Conservation (phyloP, 2,113 vertebrate genomes). For the human region GRCh38 chr3:22862001-22862500, state of each 20-base stretch:
- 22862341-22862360: accelerated
- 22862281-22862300: background rate
- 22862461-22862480: background rate
- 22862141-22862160: background rate
- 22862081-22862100: background rate
- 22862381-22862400: background rate
- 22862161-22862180: background rate
- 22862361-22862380: background rate
- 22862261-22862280: background rate
- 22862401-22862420: background rate
- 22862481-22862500: background rate
- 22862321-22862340: background rate
- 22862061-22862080: background rate
- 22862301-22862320: background rate
- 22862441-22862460: background rate
- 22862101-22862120: background rate
- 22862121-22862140: background rate
- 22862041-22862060: background rate
- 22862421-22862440: background rate
- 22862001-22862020: background rate
- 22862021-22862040: background rate
- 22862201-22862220: background rate
- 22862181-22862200: accelerated
- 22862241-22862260: background rate
- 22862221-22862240: background rate